Evolutionary conservation across 2,113 vertebrate species (phyloP).

Genomic region (Neogobius melanostomus): DNA sequence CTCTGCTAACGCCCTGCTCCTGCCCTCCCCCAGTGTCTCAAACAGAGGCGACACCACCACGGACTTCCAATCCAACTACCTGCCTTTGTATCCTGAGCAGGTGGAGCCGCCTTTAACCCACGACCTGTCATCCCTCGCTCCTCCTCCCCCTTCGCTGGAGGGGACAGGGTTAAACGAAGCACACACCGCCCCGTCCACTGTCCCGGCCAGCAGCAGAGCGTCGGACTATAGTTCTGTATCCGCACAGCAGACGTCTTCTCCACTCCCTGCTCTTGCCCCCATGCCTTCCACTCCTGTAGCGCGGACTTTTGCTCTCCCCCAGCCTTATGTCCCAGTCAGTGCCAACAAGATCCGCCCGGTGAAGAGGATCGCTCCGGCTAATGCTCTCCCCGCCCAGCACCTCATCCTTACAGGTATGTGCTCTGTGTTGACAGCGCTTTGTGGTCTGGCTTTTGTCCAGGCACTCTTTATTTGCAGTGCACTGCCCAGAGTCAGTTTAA

Average conservation of each 20-base stretch:
- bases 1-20: constrained; percentile 67
- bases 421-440: constrained; percentile 1
- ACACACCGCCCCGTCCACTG: constrained; percentile 82
- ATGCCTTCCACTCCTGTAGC: constrained; percentile 63
- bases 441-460: not conserved
- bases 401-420: constrained; percentile 75
- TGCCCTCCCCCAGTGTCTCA: constrained; percentile 37
- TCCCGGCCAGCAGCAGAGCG: constrained; percentile 71
- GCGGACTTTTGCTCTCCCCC: constrained; percentile 82
- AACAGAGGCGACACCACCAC: constrained; percentile 4
- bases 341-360: constrained; percentile 81
- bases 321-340: constrained; percentile 71
- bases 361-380: constrained; percentile 84
- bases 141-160: constrained; percentile 38
- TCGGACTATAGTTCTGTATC: constrained; percentile 72
- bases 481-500: no score
- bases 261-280: constrained; percentile 57
- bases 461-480: no score
- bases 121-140: constrained; percentile 36
- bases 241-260: constrained; percentile 60
- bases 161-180: constrained; percentile 60
- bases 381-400: constrained; percentile 71
- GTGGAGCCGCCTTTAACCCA: constrained; percentile 29
- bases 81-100: constrained; percentile 66
- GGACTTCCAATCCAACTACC: constrained; percentile 59